Evolutionary conservation across 1,140 invertebrate species (phyloP), one percentile per base, ranked within the genome.

Genomic region (Ruditapes philippinarum): DNA sequence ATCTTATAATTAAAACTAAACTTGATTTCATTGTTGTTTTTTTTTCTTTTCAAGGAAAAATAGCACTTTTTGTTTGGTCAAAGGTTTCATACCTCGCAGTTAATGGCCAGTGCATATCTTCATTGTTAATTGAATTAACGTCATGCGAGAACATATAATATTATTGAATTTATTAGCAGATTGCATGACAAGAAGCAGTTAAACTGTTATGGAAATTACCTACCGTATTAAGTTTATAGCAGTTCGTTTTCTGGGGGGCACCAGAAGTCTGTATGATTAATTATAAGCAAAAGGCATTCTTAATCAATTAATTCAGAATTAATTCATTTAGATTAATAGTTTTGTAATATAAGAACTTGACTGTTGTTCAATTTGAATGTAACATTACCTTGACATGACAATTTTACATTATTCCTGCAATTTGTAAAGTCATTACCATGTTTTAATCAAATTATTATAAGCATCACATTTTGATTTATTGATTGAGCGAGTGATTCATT

Each of bases 51-150:
- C 28, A 5, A n/a, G 1, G 7, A 62, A 62, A n/a, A 62, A 28
- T 28, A 62, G 9, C 25, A 28, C 9, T 22, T 54, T 54, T 28
- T n/a, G 57, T 25, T 62, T 62, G 57, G 57, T 14, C 57, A 28
- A 28, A 28, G 57, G 57, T 28, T 62, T 28, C 57, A 62, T 62
- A 28, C 28, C 57, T 28, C 57, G 28, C 19, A 62, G 25, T 62
- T 62, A 62, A 62, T n/a, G 28, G 25, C 19, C 57, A 28, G 25
- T 25, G 28, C 22, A 62, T 62, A 28, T 83, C 54, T 83, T 49
- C 57, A 42, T 62, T 60, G 60, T 60, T 83, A 83, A 83, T 83
- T 83, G 60, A 83, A 83, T 83, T 83, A 83, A 83, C 70, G 36
- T 49, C 42, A 83, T 49, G 40, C 70, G 80, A 65, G 17, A 83